These are phyloP conservation scores for Tokudaia tokunoshimensis DNA, from an alignment of 2,797 vertebrate genomes.

Conservation along the genomic window DNA sequence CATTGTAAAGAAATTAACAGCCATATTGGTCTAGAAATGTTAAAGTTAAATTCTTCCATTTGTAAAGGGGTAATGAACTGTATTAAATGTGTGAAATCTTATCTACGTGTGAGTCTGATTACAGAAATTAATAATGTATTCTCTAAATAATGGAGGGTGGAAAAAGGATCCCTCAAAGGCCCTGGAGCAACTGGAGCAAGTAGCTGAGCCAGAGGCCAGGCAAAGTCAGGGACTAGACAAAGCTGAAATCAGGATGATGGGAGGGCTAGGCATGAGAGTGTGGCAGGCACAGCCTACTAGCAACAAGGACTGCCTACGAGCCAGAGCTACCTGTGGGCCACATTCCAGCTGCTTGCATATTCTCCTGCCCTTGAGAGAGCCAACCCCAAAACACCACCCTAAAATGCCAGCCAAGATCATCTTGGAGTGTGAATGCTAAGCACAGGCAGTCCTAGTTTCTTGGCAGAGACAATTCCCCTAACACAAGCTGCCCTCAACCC, in stretches of 20 bases:
- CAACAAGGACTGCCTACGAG: neutral
- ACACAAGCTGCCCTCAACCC: conserved; percentile 65
- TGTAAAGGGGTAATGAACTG: conserved; percentile 99
- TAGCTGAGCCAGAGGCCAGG: neutral
- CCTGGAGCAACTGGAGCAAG: neutral
- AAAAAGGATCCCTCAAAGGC: neutral
- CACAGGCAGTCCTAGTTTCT: conserved; percentile 54
- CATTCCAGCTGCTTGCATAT: neutral
- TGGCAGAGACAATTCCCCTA: conserved; percentile 56
- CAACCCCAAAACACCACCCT: neutral
- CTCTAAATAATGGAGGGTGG: conserved; percentile 91
- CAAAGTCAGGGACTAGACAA: neutral
- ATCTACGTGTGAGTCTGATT: conserved; percentile 99
- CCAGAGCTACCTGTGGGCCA: neutral
- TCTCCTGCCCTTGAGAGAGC: neutral
- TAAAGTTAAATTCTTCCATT: conserved; percentile 94
- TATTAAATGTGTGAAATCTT: conserved; percentile 99
- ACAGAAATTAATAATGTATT: conserved; percentile 99
- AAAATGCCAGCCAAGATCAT: conserved; percentile 24
- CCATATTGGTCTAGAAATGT: conserved; percentile 92
- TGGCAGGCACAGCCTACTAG: neutral
- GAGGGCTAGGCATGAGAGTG: neutral
- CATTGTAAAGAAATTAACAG: conserved; percentile 92
- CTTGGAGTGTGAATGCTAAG: conserved; percentile 10
- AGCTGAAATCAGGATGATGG: neutral